Evolutionary conservation across 2,113 vertebrate genomes (phyloP), one percentile per base, ranked within the genome.

Genomic region (Mus musculus): DNA sequence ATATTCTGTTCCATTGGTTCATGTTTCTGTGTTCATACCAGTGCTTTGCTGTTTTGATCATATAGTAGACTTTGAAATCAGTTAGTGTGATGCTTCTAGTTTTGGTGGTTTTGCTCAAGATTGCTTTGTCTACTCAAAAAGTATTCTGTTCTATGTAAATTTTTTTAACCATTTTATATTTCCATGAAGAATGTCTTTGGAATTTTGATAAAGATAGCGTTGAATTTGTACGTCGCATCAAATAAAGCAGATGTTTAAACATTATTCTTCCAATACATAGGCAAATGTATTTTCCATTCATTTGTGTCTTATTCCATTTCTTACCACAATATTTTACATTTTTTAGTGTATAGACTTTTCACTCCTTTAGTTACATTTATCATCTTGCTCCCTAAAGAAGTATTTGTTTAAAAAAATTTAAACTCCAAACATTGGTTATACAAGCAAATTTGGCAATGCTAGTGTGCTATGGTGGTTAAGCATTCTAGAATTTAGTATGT

Each of bases 351-450:
- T 12, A 63, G 67, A 20, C 14, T 30, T 56, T 95, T 81, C 6
- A 88, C 10, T 16, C 65, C 17, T 19, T 75, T 75, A 49, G 28
- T 75, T 69, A 76, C 42, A 82, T 67, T 82, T 82, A 82, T 92
- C 56, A 78, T 92, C 56, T 90, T 88, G 2, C 78, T 96, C 93
- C 49, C 75, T 88, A 80, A 14, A 26, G 9, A 17, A 88, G 16
- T 28, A 88, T 63, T 77, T 94, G 36, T 93, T 94, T 71, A 49
- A 52, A 88, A 96, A 65, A 69, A 42, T 69, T 69, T 90, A 86
- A 92, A 85, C 49, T 78, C 82, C 30, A 72, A n/a, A 24, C 1
- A 2, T 39, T 54, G 13, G 1, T 54, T 80, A 0, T 73, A 73
- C 22, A 69, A 52, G 84, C 11, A 95, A 71, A 95, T 96, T 90